A percentile compares a stretch with the other conserved stretches of the same genome.
phyloP scores from a whole-genome alignment of 2,797 vertebrate genomes.

The Kryptopterus vitreolus region DNA sequence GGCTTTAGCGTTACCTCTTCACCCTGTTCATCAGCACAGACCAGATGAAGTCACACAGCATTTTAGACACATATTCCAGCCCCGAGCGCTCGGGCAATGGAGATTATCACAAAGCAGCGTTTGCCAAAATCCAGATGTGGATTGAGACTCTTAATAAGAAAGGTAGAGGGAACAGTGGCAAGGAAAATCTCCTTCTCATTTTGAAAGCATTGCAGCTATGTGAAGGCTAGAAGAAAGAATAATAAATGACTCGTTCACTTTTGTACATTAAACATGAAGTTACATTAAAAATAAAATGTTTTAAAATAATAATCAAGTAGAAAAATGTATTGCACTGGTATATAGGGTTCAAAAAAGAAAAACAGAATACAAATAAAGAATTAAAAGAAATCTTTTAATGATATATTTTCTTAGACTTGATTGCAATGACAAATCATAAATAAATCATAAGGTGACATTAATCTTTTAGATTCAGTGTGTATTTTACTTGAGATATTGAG shows the following conservation, averaged over 20 bases:
- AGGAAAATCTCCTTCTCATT: not conserved
- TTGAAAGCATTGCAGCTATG: not conserved
- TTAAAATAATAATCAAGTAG: too few species aligned
- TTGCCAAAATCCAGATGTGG: conserved; percentile 11
- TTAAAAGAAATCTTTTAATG: too few species aligned
- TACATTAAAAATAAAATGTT: too few species aligned
- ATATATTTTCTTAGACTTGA: not conserved
- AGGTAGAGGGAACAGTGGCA: not conserved
- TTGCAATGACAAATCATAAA: too few species aligned
- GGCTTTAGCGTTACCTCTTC: not conserved
- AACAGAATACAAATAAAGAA: too few species aligned
- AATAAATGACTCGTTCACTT: not conserved
- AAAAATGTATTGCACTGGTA: too few species aligned
- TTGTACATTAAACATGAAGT: not conserved
- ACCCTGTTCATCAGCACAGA: not conserved
- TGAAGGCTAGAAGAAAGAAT: too few species aligned
- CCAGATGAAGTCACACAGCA: not conserved
- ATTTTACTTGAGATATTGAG: too few species aligned
- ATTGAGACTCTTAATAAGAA: not conserved
- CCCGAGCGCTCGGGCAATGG: not conserved
- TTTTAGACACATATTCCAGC: not conserved
- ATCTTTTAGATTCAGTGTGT: too few species aligned
- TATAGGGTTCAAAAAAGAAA: too few species aligned
- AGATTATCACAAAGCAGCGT: not conserved
- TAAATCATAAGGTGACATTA: too few species aligned